A percentile compares a stretch with the other conserved stretches of the same genome.
Conservation (phyloP, 1,140 invertebrate species). For the Temnothorax curvispinosus region DNA sequence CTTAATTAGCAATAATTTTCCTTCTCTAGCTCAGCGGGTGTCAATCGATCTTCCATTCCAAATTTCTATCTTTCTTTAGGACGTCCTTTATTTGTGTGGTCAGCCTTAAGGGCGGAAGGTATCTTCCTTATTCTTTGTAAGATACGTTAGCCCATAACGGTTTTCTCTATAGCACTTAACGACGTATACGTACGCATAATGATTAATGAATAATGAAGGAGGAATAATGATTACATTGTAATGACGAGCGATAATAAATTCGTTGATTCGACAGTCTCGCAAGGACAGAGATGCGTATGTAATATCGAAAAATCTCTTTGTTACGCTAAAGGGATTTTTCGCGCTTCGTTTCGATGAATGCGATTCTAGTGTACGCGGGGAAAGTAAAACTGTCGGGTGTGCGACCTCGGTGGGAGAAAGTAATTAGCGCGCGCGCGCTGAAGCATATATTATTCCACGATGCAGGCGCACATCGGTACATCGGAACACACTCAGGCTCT, state of each 20-base stretch:
- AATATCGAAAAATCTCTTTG: constrained; percentile 11
- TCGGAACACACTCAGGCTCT: constrained; percentile 83
- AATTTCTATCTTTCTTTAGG: constrained; percentile 61
- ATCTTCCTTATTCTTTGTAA: not conserved
- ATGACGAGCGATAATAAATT: constrained; percentile 15
- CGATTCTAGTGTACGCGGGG: constrained; percentile 5
- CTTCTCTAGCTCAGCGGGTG: constrained; percentile 78
- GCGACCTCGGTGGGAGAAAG: constrained; percentile 58
- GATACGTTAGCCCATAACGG: not conserved
- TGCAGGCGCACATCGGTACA: constrained; percentile 77
- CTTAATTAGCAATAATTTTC: constrained; percentile 81
- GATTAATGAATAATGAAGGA: constrained; percentile 34
- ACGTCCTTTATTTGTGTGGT: constrained; percentile 57
- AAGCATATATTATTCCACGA: constrained; percentile 71
- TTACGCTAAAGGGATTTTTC: not conserved
- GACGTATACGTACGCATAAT: constrained; percentile 4
- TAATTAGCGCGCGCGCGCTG: constrained; percentile 56
- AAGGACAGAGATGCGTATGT: not conserved
- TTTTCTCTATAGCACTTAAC: not conserved
- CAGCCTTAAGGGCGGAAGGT: constrained; percentile 33
- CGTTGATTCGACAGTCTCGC: not conserved
- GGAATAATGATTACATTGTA: not conserved
- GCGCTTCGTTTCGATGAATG: constrained; percentile 28
- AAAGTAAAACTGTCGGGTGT: constrained; percentile 51
- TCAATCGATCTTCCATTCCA: constrained; percentile 60